Evolutionary conservation across 1,140 invertebrate species (phyloP).

Genomic region (Limonius californicus): DNA sequence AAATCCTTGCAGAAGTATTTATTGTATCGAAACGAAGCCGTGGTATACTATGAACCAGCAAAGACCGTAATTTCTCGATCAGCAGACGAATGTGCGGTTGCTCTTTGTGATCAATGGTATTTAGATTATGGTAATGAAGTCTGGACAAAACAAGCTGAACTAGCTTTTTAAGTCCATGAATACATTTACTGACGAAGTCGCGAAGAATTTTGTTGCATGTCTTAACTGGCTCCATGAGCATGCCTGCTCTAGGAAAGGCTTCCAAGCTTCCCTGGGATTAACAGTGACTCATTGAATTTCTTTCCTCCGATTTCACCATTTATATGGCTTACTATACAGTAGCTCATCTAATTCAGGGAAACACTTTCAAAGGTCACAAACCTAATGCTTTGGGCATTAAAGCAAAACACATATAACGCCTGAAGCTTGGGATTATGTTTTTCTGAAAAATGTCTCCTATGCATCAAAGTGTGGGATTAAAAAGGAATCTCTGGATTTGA

Average conservation of each 20-base stretch:
- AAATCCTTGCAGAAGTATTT: constrained; percentile 83
- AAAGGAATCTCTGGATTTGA: constrained; percentile 66
- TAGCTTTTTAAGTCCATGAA: constrained; percentile 77
- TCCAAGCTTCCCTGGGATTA: constrained; percentile 97
- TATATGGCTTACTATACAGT: constrained; percentile 99
- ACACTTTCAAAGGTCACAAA: constrained; percentile 72
- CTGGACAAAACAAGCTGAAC: constrained; percentile 77
- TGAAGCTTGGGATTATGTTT: constrained; percentile 98
- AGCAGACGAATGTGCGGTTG: constrained; percentile 97
- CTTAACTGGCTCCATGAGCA: constrained; percentile 98
- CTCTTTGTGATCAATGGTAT: constrained; percentile 99
- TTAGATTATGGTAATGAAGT: constrained; percentile 89
- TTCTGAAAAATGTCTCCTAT: constrained; percentile 72
- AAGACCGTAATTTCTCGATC: constrained; percentile 95
- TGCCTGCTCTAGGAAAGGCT: constrained; percentile 93
- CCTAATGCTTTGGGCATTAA: constrained; percentile 73
- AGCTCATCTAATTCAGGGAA: constrained; percentile 88
- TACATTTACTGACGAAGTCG: constrained; percentile 91
- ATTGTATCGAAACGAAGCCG: constrained; percentile 71
- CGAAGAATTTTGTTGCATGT: constrained; percentile 87
- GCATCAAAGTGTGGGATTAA: constrained; percentile 70
- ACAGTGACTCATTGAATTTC: constrained; percentile 95
- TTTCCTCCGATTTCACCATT: constrained; percentile 99
- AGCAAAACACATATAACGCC: constrained; percentile 82
- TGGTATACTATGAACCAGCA: constrained; percentile 97